Evolutionary conservation across 2,888 invertebrate species (phyloP), one percentile per base, ranked within the genome.

Genomic region (Papilio gigon): DNA sequence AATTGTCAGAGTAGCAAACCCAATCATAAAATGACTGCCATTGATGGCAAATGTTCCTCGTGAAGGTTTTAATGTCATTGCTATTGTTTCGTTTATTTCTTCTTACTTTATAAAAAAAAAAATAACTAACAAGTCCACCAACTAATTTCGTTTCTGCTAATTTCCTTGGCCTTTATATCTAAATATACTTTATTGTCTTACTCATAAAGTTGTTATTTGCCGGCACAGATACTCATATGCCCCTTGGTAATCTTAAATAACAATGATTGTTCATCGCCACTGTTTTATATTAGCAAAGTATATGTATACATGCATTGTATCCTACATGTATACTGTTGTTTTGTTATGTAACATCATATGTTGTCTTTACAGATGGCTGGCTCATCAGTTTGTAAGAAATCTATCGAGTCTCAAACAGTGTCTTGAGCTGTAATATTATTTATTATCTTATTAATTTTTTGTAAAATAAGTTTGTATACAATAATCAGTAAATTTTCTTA

Each of bases 291-390:
- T 56, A 17, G 53, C 17, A n/a, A 53, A n/a, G 53, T 53, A 50
- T 27, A n/a, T 56, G 30, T 30, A 30, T n/a, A 56, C 14, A 25
- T 53, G 53, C 17, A 56, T 56, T 56, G 53, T 56, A 53, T 30
- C 6, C 22, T 14, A 30, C 0, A 56, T 53, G n/a, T 30, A 53
- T n/a, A 53, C 1, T 53, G 27, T 53, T 70, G 35, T 67, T 53
- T 62, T 11, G 33, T 53, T 11, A 63, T 37, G 25, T 44, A 64
- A 58, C 20, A 25, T 20, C 33, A 58, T 72, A 56, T 58, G 77
- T 84, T 84, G 82, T 90, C 8, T 42, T 68, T 90, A 76, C 90
- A 91, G 91, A 92, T 91, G 89, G 74, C 77, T 75, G 77, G 81
- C 44, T 83, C 81, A 75, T 76, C 78, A 71, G 78, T 85, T 74